Conservation (phyloP, 2,888 invertebrate species). For the Unio pictorum region DNA sequence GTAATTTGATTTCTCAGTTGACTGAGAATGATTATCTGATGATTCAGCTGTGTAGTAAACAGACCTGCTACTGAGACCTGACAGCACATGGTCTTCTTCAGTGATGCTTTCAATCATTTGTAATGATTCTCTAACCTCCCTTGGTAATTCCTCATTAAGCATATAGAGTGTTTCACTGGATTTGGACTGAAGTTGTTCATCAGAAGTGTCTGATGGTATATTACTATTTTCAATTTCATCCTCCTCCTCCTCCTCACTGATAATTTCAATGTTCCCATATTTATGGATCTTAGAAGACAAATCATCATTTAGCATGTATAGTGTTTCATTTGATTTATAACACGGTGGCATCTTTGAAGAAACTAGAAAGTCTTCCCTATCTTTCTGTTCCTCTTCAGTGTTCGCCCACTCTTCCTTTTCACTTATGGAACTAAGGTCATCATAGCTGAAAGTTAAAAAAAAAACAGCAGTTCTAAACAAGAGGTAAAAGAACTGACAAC, state of each 20-base stretch:
- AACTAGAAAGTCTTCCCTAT: constrained; percentile 5
- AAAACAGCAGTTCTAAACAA: not conserved
- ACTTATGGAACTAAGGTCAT: constrained; percentile 14
- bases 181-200: too few relatives aligned
- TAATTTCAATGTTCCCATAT: constrained; percentile 2
- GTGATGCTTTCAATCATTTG: too few relatives aligned
- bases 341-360: constrained; percentile 6
- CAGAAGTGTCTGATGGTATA: not conserved
- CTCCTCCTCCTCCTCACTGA: not conserved
- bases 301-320: constrained; percentile 18
- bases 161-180: too few relatives aligned
- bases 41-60: too few relatives aligned
- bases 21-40: too few relatives aligned
- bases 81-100: too few relatives aligned
- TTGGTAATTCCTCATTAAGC: too few relatives aligned
- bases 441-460: not conserved
- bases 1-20: too few relatives aligned
- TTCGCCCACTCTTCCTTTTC: constrained; percentile 14
- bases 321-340: constrained; percentile 9
- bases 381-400: constrained; percentile 12
- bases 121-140: too few relatives aligned
- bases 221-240: not conserved
- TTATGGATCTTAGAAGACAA: not conserved
- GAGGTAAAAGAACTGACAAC: not conserved
- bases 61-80: too few relatives aligned